Base-by-base conservation (phyloP, 2,888 invertebrate species). In the Pherbina coryleti region DNA sequence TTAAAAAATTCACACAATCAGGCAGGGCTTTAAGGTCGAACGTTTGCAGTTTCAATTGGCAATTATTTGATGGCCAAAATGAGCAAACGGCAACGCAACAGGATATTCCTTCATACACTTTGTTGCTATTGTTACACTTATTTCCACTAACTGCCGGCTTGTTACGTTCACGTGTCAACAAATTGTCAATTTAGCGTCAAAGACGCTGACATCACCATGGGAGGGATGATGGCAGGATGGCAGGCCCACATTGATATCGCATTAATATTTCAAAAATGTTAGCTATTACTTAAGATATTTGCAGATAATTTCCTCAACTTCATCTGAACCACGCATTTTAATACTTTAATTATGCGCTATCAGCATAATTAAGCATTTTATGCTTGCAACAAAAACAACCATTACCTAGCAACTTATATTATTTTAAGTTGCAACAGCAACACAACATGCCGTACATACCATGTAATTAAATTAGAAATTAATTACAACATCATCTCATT, bases 381-480 rank as follows among this genome's bases (percentile, higher is more conserved):
- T 2, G 11, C 19, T 28, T 71, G 31, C n/a, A 57, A 28, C 28
- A 51, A 70, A 22, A 53, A 70, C 28, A 66, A 31, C 3, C n/a
- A 37, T n/a, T 44, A 44, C 11, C 11, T 14, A 44, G 44, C 14
- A 44, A 11, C 3, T 11, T 31, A 5, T 31, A 31, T 31, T 44
- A 44, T 14, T 44, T 66, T n/a, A 11, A 70, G 19, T 25, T 28
- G n/a, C 49, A 44, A 73, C 72, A 44, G 3, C 14, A 25, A 19
- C 49, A 37, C 64, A n/a, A 62, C 62, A 44, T 44, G 2, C 44
- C 14, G 44, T 19, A 44, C 72, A 31, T 9, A 31, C 69, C 7
- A 57, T 14, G n/a, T 70, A 71, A 76, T 76, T 76, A 62, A 76
- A 76, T 76, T 71, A 76, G 66, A 66, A 76, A 70, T 71, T 76